Conservation (phyloP, 2,113 vertebrate genomes). For the Otolemur garnettii region DNA sequence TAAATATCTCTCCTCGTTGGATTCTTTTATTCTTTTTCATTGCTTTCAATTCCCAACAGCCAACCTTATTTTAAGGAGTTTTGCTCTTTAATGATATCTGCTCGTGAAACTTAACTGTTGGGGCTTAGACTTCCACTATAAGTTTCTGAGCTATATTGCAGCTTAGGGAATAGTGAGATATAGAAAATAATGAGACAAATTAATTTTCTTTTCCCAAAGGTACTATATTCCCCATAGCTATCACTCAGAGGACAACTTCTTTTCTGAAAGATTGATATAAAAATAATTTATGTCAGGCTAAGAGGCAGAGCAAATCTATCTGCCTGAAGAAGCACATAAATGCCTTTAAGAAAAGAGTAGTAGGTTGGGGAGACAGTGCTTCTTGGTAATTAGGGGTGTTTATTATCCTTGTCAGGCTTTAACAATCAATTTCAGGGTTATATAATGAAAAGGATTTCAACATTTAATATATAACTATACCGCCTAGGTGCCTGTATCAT, state of each 20-base stretch:
- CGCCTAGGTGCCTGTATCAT: conserved; percentile 37
- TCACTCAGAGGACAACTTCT: conserved; percentile 72
- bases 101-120: conserved; percentile 73
- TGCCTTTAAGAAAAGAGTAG: conserved; percentile 65
- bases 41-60: conserved; percentile 62
- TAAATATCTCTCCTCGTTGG: conserved; percentile 64
- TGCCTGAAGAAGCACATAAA: conserved; percentile 72
- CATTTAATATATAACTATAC: conserved; percentile 60
- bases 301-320: conserved; percentile 60
- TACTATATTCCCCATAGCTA: conserved; percentile 76
- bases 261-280: conserved; percentile 76
- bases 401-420: conserved; percentile 74
- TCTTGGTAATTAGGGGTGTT: conserved; percentile 77
- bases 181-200: conserved; percentile 82
- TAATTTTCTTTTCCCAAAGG: conserved; percentile 81
- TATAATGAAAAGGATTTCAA: conserved; percentile 71
- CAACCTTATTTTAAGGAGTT: conserved; percentile 77
- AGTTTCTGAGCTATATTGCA: conserved; percentile 68
- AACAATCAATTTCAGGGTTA: conserved; percentile 72
- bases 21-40: conserved; percentile 70
- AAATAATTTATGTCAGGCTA: conserved; percentile 80
- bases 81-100: conserved; percentile 72
- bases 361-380: conserved; percentile 71
- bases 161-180: conserved; percentile 72
- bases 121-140: conserved; percentile 70